These are phyloP conservation scores for Drosophila monieri DNA, from an alignment of 2,888 invertebrate species.

Conservation along the genomic window DNA sequence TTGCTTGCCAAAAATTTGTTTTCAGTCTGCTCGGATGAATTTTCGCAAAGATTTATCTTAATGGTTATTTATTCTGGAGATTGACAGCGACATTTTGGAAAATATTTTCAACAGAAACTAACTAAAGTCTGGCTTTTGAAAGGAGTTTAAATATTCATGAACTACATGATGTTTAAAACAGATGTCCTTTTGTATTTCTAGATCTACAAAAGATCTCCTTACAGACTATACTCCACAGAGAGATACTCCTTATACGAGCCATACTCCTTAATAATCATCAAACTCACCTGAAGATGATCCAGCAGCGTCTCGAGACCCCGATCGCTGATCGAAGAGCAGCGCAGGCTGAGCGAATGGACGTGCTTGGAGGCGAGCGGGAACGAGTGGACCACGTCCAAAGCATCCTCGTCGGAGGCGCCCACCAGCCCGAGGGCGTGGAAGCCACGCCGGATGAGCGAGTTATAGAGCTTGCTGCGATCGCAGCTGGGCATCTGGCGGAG, in stretches of 20 bases:
- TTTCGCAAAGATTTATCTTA: conserved; percentile 7
- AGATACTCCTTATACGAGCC: too few species aligned
- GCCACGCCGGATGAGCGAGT: conserved; percentile 92
- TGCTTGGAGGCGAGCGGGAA: conserved; percentile 93
- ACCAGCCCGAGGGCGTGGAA: conserved; percentile 93
- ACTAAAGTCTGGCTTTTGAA: not conserved
- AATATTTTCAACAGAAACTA: not conserved
- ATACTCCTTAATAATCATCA: too few species aligned
- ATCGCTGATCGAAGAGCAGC: conserved; percentile 96
- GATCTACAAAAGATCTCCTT: too few species aligned
- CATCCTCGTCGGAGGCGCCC: conserved; percentile 95
- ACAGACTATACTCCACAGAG: too few species aligned
- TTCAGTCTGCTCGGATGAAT: conserved; percentile 4
- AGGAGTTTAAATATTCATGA: not conserved
- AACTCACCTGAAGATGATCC: conserved; percentile 92
- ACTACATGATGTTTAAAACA: too few species aligned
- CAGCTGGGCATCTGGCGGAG: conserved; percentile 87
- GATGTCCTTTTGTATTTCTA: too few species aligned
- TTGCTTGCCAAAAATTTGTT: conserved; percentile 7
- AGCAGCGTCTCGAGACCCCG: conserved; percentile 94
- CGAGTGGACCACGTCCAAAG: conserved; percentile 93
- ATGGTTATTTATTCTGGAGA: not conserved
- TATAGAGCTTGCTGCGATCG: conserved; percentile 88
- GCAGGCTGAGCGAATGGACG: conserved; percentile 92
- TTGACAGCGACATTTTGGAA: not conserved